Base-by-base conservation (phyloP, 35 echinoderm and acorn worm genomes). In the Strongylocentrotus purpuratus region DNA sequence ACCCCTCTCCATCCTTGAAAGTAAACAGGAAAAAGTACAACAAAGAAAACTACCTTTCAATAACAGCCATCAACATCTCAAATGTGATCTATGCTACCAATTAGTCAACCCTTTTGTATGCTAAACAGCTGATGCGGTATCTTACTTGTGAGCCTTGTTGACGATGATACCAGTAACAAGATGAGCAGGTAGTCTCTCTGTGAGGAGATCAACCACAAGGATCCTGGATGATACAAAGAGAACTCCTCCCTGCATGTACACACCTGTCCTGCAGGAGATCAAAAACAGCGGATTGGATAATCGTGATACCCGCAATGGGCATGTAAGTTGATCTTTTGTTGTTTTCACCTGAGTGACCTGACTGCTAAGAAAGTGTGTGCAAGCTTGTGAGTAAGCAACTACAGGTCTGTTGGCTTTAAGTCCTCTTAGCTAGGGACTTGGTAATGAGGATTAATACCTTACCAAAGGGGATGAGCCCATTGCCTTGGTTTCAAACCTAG, bases 161-260 rank as follows among this genome's bases (percentile, higher is more conserved):
- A 99, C 96, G 9, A 99, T 87, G 14, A 99, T 96, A 5, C 98
- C 98, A 32, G 98, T 93, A 2, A 99, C 92, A 18, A 99, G 95
- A 87, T 97, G 94, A 31, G 94, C 92, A n/a, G 98, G 97, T 15
- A 99, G 70, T 60, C 95, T 95, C 33, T 98, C 96, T 31, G 98
- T 99, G 7, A 99, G 55, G 9, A 99, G 94, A 85, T 99, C 98
- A 31, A 99, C 97, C n/a, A 99, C 98, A 10, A 99, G 97, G 28
- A 99, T 99, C 33, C 98, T 96, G 14, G 98, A 99, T 85, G 98
- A 97, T 32, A 99, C 97, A 92, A 99, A 99, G 4, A 99, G 91
- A 15, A 99, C 98, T 18, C 98, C 98, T 31, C 98, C 98, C 65
- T 99, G 96, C 87, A 99, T 86, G 65, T 99, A 99, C n/a, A 99